Evolutionary conservation across 2,888 invertebrate genomes (phyloP).

Genomic region (Drosophila parthenogenetica): DNA sequence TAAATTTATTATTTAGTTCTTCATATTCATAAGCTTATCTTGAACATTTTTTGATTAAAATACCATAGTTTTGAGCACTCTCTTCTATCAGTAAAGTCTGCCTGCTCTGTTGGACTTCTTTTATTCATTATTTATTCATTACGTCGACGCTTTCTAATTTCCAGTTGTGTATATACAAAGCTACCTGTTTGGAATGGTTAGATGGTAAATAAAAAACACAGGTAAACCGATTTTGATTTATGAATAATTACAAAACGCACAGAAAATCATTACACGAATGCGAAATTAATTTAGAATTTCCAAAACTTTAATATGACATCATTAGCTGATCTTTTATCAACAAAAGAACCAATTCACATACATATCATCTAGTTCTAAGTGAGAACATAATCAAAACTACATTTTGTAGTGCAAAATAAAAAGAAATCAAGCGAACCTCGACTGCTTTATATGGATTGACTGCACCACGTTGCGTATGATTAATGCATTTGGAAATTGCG

Average conservation of each 20-base stretch:
- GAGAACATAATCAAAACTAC: conserved; percentile 16
- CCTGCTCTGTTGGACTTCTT: not conserved
- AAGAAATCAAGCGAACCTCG: not conserved
- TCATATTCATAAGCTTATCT: no score
- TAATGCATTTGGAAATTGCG: conserved; percentile 55
- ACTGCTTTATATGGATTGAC: not conserved
- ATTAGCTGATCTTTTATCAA: conserved; percentile 6
- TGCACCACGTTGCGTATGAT: conserved; percentile 60
- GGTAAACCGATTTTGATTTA: conserved; percentile 39
- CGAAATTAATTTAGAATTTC: conserved; percentile 35
- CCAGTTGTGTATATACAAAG: conserved; percentile 41
- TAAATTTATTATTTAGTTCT: no score
- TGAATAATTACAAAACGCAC: conserved; percentile 39
- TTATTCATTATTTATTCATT: conserved; percentile 39
- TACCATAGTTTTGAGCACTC: no score
- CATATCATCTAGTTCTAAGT: not conserved
- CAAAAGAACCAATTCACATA: not conserved
- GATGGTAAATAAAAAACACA: conserved; percentile 21
- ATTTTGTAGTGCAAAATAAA: conserved; percentile 15
- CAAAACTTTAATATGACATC: conserved; percentile 30
- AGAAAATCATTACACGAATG: conserved; percentile 47
- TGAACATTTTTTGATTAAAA: no score
- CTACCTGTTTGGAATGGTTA: conserved; percentile 46
- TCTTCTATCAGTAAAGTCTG: no score
- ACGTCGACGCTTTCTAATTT: conserved; percentile 52